Base-by-base conservation (phyloP, 2,797 vertebrate species). In the Allobates femoralis region DNA sequence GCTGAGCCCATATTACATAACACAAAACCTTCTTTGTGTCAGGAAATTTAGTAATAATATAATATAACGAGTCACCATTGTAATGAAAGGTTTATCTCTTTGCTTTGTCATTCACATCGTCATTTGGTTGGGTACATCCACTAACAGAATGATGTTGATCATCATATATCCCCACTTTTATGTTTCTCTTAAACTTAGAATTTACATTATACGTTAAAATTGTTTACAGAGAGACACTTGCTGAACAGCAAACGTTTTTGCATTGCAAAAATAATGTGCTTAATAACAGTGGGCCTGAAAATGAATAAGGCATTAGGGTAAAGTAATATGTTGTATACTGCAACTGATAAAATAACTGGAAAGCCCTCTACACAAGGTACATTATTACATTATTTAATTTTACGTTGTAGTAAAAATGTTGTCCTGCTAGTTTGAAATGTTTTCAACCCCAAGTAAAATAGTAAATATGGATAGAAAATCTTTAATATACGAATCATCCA, bases 231-330 rank as follows among this genome's bases (percentile, higher is more conserved):
- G 28, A 30, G 5, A 3, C 28, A 64, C 11, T 30, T 26, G 14
- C 28, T 64, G 62, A 30, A 64, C 28, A 64, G 28, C 62, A 64
- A 64, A 64, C 1, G 12, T 28, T 64, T 64, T 16, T 64, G 15
- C 6, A 30, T 64, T 64, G 62, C 26, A 64, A 30, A 64, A 64
- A 30, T 30, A 15, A 64, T 64, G 62, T 64, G 12, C 30, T 64
- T 64, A 64, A 64, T 30, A 64, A 18, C 28, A 64, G 4, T 64
- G 28, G 28, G 28, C 12, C 26, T 30, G 12, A 16, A 30, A 30
- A 64, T 64, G 62, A 16, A 64, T 64, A 64, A 64, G 62, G 62
- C 60, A 64, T 64, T 64, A 64, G 60, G 26, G 60, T 28, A 64
- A 64, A 30, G 62, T 30, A 64, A 64, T 64, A 64, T 30, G 62